A percentile compares a stretch with the other conserved stretches of the same genome.
phyloP scores from a whole-genome alignment of 2,888 invertebrate genomes.

The Nemapogon koenigi region DNA sequence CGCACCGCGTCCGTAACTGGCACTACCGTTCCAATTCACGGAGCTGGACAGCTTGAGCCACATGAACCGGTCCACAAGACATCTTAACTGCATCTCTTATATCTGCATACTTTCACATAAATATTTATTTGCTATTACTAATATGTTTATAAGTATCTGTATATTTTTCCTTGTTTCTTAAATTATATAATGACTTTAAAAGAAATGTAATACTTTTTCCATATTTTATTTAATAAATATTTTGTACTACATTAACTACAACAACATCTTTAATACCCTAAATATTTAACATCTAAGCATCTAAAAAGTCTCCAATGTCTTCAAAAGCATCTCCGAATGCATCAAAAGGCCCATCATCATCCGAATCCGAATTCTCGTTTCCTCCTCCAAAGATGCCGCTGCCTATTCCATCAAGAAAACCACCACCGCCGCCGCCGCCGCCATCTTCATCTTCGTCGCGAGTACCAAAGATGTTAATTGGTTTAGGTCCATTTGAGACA shows the following conservation, averaged over 20 bases:
- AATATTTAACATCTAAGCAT: conserved; percentile 22
- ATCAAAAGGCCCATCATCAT: conserved; percentile 29
- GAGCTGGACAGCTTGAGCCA: conserved; percentile 28
- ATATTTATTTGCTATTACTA: not conserved
- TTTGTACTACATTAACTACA: too few relatives aligned
- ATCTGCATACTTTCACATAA: conserved; percentile 35
- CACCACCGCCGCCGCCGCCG: conserved; percentile 16
- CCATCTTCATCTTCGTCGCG: conserved; percentile 26
- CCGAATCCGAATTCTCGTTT: conserved; percentile 15
- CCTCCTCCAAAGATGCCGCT: conserved; percentile 17
- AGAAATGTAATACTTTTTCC: too few relatives aligned
- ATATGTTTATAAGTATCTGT: too few relatives aligned
- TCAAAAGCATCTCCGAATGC: conserved; percentile 41
- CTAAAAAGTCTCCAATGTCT: conserved; percentile 38
- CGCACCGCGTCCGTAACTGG: conserved; percentile 35
- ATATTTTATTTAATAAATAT: too few relatives aligned
- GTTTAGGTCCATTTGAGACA: conserved; percentile 40
- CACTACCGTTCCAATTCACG: conserved; percentile 38
- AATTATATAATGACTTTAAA: too few relatives aligned
- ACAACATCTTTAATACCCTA: too few relatives aligned
- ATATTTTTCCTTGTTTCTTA: too few relatives aligned
- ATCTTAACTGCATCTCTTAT: conserved; percentile 20
- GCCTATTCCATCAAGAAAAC: conserved; percentile 14
- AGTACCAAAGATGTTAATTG: conserved; percentile 43
- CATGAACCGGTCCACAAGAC: conserved; percentile 37